A percentile compares a stretch with the other conserved stretches of the same genome.
Evolutionary conservation across 2,113 vertebrate species (phyloP).

Genomic region (Carassius gibelio): DNA sequence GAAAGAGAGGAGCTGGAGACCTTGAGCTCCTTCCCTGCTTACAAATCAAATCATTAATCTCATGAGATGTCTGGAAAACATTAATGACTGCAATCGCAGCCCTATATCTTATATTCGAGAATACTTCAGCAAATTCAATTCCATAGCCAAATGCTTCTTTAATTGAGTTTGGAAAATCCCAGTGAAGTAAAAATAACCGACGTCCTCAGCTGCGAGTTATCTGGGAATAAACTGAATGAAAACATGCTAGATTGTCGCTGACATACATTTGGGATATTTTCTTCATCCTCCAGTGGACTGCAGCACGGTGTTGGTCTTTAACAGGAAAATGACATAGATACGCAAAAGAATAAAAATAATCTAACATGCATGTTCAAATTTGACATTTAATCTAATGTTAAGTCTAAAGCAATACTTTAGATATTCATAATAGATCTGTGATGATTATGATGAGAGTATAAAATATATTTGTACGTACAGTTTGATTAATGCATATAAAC

Average conservation of each 20-base stretch:
- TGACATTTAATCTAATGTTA: too few species aligned
- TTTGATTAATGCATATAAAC: too few species aligned
- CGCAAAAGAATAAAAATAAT: background rate
- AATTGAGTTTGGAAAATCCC: slow-evolving; percentile 41
- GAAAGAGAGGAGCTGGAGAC: background rate
- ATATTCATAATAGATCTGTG: too few species aligned
- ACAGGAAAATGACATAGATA: background rate
- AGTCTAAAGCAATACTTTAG: too few species aligned
- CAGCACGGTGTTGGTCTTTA: background rate
- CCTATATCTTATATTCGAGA: background rate
- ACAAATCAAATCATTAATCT: slow-evolving; percentile 20
- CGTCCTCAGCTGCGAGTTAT: slow-evolving; percentile 5
- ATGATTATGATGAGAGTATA: too few species aligned
- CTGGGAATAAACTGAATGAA: slow-evolving; percentile 2
- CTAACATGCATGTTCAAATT: background rate
- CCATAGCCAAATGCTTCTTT: slow-evolving; percentile 22
- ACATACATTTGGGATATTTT: background rate
- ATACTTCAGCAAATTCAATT: slow-evolving; percentile 3
- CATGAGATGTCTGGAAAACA: slow-evolving; percentile 14
- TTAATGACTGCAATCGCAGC: background rate
- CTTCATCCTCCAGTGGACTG: background rate
- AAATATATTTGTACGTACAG: too few species aligned
- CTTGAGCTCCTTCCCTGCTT: slow-evolving; percentile 4
- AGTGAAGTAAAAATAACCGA: slow-evolving; percentile 5
- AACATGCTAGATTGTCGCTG: background rate